Evolutionary conservation across 2,888 invertebrate genomes (phyloP).

Genomic region (Idaea dimidiata): DNA sequence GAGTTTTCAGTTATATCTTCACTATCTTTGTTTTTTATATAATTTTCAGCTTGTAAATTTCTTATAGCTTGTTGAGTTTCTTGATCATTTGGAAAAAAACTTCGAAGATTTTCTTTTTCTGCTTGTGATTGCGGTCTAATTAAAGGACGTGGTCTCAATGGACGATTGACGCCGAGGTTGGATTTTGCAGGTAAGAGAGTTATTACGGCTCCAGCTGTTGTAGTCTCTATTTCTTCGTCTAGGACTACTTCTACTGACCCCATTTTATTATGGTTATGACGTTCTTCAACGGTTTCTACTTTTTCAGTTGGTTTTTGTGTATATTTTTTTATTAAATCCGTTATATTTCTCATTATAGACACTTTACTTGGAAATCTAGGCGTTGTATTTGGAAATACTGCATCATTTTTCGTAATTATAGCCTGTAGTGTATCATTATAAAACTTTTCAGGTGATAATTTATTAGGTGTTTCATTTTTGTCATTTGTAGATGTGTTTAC

Average conservation of each 20-base stretch:
- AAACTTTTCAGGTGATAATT: slow-evolving; percentile 74
- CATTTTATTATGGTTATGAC: slow-evolving; percentile 52
- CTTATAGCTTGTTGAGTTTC: slow-evolving; percentile 49
- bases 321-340: slow-evolving; percentile 83
- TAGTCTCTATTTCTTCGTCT: slow-evolving; percentile 66
- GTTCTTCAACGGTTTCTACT: slow-evolving; percentile 44
- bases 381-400: slow-evolving; percentile 65
- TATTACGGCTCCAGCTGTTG: slow-evolving; percentile 58
- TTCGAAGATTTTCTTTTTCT: slow-evolving; percentile 53
- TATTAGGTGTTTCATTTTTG: slow-evolving; percentile 55
- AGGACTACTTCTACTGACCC: slow-evolving; percentile 72
- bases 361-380: slow-evolving; percentile 69
- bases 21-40: slow-evolving; percentile 39
- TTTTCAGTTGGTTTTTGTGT: slow-evolving; percentile 66
- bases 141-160: slow-evolving; percentile 84
- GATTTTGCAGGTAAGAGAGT: slow-evolving; percentile 90
- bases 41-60: slow-evolving; percentile 53
- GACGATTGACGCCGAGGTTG: slow-evolving; percentile 87
- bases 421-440: slow-evolving; percentile 84
- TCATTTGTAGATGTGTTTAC: slow-evolving; percentile 76
- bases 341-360: slow-evolving; percentile 80
- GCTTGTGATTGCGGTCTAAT: slow-evolving; percentile 57
- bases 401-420: slow-evolving; percentile 81
- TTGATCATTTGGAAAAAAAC: slow-evolving; percentile 55
- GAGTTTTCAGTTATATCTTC: slow-evolving; percentile 40